These are phyloP conservation scores for Nautilus pompilius DNA, from an alignment of 1,140 invertebrate species.

Conservation along the genomic window DNA sequence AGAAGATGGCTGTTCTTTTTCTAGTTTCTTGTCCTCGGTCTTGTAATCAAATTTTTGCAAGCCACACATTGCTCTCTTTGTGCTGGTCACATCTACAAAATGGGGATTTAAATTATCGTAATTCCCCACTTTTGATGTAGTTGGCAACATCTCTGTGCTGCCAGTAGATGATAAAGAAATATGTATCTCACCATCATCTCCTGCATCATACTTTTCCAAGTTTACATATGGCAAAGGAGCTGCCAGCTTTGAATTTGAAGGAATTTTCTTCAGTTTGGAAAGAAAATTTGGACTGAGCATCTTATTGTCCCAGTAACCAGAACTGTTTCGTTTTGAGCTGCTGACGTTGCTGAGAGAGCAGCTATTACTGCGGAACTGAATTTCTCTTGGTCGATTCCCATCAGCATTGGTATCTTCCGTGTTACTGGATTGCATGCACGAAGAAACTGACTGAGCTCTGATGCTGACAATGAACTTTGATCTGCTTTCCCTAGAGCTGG, in stretches of 20 bases:
- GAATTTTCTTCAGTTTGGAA: slow-evolving; percentile 39
- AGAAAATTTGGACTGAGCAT: slow-evolving; percentile 35
- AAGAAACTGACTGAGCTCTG: not conserved
- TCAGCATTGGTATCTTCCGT: not conserved
- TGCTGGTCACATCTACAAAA: not conserved
- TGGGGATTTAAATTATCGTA: slow-evolving; percentile 17
- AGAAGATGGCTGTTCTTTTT: no score
- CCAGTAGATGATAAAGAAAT: slow-evolving; percentile 16
- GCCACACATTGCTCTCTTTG: no score
- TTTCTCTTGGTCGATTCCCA: no score
- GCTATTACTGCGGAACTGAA: not conserved
- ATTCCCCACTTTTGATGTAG: slow-evolving; percentile 3
- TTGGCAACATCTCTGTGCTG: slow-evolving; percentile 1
- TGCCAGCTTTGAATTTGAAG: slow-evolving; percentile 30
- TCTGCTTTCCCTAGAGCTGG: not conserved
- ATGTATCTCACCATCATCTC: slow-evolving; percentile 35
- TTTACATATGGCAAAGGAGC: slow-evolving; percentile 48
- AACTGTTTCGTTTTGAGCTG: not conserved
- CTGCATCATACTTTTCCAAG: slow-evolving; percentile 40
- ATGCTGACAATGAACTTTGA: not conserved
- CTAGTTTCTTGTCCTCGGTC: no score
- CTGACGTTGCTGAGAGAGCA: not conserved
- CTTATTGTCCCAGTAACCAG: not conserved
- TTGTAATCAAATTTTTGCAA: no score
- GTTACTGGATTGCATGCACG: not conserved